phyloP scores from a whole-genome alignment of 2,113 vertebrate species.

The Athene cunicularia region DNA sequence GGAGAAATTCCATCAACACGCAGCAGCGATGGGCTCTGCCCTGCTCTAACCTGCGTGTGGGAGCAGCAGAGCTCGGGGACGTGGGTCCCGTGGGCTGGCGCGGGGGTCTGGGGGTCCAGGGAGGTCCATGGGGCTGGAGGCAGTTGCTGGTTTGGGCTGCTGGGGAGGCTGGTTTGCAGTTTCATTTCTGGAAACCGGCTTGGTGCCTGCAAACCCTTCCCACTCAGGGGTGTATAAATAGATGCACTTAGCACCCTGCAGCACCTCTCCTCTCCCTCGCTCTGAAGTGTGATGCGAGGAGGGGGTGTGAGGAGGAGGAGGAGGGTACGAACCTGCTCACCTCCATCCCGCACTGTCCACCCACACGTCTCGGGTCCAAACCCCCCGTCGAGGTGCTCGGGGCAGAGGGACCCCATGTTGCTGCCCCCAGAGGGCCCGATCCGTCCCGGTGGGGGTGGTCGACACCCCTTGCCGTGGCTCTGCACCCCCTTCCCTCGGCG shows the following conservation, averaged over 20 bases:
- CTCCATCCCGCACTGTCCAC: background rate
- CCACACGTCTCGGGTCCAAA: background rate
- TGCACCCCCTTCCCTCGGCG: background rate
- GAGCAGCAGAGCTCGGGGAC: background rate
- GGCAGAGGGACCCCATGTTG: background rate
- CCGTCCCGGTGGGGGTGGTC: fast-evolving
- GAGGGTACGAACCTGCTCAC: fast-evolving
- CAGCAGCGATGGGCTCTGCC: background rate
- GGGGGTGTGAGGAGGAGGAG: background rate
- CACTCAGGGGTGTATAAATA: background rate
- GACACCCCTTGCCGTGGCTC: fast-evolving
- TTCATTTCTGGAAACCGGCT: background rate
- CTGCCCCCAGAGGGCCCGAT: background rate
- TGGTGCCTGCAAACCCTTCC: background rate
- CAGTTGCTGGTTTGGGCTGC: background rate
- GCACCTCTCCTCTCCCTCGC: background rate
- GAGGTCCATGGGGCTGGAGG: background rate
- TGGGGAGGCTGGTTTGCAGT: background rate
- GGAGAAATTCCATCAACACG: background rate
- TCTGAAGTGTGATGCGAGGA: background rate
- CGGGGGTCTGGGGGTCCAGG: background rate
- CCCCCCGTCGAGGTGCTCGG: fast-evolving
- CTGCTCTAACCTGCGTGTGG: fast-evolving
- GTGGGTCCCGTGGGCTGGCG: fast-evolving
- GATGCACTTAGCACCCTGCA: background rate